Evolutionary conservation across 2,797 vertebrate species (phyloP).

Genomic region (Clarias pachynema): DNA sequence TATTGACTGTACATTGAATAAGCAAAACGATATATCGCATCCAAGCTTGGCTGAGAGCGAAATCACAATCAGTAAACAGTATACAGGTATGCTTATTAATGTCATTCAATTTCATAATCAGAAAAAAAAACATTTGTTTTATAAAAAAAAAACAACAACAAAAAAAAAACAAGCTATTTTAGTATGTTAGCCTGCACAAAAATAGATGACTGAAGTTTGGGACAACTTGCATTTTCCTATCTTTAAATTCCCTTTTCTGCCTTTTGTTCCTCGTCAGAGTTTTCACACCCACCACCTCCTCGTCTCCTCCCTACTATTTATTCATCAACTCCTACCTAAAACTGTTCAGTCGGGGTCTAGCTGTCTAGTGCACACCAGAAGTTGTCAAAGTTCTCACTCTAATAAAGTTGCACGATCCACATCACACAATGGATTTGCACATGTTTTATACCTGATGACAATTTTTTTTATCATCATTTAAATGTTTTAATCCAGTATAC

Average conservation of each 20-base stretch:
- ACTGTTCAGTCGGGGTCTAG: conserved; percentile 6
- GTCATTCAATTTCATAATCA: neutral
- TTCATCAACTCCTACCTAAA: conserved; percentile 27
- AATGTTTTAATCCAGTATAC: neutral
- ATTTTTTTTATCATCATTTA: neutral
- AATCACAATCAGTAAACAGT: neutral
- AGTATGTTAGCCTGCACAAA: neutral
- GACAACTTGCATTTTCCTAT: conserved; percentile 2
- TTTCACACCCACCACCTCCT: conserved; percentile 14
- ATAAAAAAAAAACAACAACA: neutral
- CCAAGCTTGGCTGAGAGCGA: neutral
- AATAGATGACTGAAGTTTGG: neutral
- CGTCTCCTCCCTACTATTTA: conserved; percentile 3
- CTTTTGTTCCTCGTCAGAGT: conserved; percentile 6
- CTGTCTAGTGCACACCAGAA: conserved; percentile 7
- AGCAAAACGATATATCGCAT: neutral
- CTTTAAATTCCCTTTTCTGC: neutral
- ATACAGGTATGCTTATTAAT: neutral
- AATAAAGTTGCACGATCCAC: neutral
- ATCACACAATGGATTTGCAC: neutral
- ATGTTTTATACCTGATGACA: neutral
- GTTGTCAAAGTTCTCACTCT: neutral
- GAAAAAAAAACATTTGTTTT: neutral
- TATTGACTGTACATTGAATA: conserved; percentile 10
- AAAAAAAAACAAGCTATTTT: neutral